Conservation (phyloP, 2,888 invertebrate species). For the Volucella inflata region DNA sequence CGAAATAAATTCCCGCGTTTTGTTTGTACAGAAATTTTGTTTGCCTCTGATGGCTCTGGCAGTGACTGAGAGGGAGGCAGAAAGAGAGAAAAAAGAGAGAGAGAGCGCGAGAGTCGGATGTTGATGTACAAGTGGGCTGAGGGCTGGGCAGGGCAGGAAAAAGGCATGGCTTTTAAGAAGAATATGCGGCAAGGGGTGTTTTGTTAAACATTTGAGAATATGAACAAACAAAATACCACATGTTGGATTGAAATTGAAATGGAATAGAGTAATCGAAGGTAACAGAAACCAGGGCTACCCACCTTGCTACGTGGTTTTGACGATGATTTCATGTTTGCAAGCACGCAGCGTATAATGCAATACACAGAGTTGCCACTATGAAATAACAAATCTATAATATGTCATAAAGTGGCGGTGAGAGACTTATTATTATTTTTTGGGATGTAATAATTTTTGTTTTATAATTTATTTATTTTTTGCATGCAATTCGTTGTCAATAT, state of each 20-base stretch:
- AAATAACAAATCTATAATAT: slow-evolving; percentile 4
- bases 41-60: not conserved
- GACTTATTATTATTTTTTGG: too few species aligned
- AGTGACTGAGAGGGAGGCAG: not conserved
- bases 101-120: not conserved
- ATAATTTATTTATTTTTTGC: too few species aligned
- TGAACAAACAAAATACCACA: slow-evolving; percentile 33
- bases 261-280: not conserved
- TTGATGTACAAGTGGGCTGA: slow-evolving; percentile 1
- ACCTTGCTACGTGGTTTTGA: not conserved
- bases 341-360: slow-evolving; percentile 9
- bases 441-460: too few species aligned
- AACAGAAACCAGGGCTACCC: not conserved
- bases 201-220: not conserved
- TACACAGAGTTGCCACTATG: slow-evolving; percentile 26
- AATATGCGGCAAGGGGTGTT: not conserved
- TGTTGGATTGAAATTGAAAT: not conserved
- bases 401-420: too few species aligned
- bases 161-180: not conserved
- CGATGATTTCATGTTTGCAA: slow-evolving; percentile 42
- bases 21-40: slow-evolving; percentile 62
- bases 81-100: not conserved
- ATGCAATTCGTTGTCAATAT: too few species aligned
- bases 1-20: slow-evolving; percentile 76
- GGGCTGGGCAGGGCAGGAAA: not conserved